Evolutionary conservation across 2,888 invertebrate species (phyloP).

Genomic region (Boloria selene): DNA sequence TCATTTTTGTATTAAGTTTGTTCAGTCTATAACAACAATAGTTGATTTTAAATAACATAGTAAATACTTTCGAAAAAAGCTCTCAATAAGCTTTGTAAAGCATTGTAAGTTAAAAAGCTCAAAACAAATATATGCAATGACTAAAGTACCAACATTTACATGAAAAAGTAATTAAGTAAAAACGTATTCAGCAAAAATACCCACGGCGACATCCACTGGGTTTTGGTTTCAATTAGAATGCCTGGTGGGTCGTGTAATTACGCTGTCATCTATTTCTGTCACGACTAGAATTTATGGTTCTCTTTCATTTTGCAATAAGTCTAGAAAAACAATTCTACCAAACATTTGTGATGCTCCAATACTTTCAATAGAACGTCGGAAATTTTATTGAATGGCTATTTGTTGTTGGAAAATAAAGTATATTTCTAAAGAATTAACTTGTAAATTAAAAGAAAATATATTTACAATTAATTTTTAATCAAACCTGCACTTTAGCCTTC

Average conservation of each 20-base stretch:
- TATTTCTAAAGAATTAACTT: too few species aligned
- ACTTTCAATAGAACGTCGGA: background rate
- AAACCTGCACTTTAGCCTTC: too few species aligned
- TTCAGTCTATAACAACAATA: too few species aligned
- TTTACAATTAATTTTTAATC: too few species aligned
- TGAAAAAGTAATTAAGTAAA: constrained; percentile 26
- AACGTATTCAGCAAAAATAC: constrained; percentile 27
- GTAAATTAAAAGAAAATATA: too few species aligned
- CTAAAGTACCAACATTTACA: constrained; percentile 19
- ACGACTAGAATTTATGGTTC: constrained; percentile 36
- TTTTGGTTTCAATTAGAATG: constrained; percentile 41
- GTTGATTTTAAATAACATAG: too few species aligned
- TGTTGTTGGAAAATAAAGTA: too few species aligned
- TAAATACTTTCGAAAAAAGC: too few species aligned
- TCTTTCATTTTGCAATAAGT: constrained; percentile 29
- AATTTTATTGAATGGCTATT: background rate
- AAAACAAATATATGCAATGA: constrained; percentile 11
- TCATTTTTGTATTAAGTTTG: too few species aligned
- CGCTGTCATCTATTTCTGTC: constrained; percentile 38
- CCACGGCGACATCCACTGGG: constrained; percentile 17
- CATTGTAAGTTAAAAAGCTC: background rate
- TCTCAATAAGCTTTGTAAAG: background rate
- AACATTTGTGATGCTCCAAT: constrained; percentile 2
- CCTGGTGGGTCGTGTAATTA: constrained; percentile 40
- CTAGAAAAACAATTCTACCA: background rate